phyloP scores from a whole-genome alignment of 2,888 invertebrate genomes.

The Dynastes tityus region DNA sequence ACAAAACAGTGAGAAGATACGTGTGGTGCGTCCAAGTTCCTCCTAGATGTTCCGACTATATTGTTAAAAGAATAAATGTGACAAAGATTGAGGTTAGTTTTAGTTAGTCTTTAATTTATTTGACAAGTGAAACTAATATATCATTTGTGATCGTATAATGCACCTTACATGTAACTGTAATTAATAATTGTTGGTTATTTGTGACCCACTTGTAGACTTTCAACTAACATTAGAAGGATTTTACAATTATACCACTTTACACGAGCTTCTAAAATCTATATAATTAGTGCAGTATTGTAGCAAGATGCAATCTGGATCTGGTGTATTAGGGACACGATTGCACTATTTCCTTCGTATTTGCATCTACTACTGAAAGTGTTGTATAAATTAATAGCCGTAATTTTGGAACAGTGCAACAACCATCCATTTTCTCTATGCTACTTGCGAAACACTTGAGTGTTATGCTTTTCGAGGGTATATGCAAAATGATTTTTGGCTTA shows the following conservation, averaged over 20 bases:
- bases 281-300: not conserved
- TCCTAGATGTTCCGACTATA: slow-evolving; percentile 84
- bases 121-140: not conserved
- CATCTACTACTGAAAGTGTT: not conserved
- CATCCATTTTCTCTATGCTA: too few species aligned
- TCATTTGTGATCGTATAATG: too few species aligned
- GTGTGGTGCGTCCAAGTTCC: slow-evolving; percentile 87
- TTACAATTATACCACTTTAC: not conserved
- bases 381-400: not conserved
- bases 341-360: too few species aligned
- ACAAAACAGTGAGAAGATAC: slow-evolving; percentile 76
- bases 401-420: too few species aligned
- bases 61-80: slow-evolving; percentile 79
- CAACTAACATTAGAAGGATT: not conserved
- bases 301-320: too few species aligned
- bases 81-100: slow-evolving; percentile 79
- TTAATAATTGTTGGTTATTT: too few species aligned
- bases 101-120: not conserved
- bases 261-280: slow-evolving; percentile 4
- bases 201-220: too few species aligned
- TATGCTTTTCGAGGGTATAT: too few species aligned
- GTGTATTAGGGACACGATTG: too few species aligned
- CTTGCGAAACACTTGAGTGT: too few species aligned
- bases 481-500: too few species aligned
- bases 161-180: too few species aligned